These are phyloP conservation scores for Epinephelus moara DNA, from an alignment of 2,113 vertebrate genomes.

Conservation along the genomic window DNA sequence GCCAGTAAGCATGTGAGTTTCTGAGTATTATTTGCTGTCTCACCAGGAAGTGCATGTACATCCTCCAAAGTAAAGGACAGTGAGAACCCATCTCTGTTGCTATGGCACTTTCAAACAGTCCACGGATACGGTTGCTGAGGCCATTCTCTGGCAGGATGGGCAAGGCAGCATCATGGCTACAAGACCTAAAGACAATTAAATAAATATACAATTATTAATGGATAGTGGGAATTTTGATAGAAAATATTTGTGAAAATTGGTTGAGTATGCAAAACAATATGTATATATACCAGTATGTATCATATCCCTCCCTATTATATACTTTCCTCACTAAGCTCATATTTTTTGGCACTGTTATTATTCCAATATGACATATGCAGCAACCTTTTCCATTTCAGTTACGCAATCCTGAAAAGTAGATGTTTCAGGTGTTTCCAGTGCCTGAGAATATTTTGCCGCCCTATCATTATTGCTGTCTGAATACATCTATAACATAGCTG, in stretches of 20 bases:
- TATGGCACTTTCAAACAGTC: constrained; percentile 90
- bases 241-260: not conserved
- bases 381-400: not conserved
- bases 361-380: not conserved
- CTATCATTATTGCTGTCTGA: too few relatives aligned
- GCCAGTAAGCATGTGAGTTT: not conserved
- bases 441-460: too few relatives aligned
- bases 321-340: too few relatives aligned
- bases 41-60: constrained; percentile 95
- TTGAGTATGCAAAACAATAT: too few relatives aligned
- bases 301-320: too few relatives aligned
- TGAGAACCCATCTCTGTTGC: constrained; percentile 86
- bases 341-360: too few relatives aligned
- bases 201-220: not conserved
- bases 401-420: not conserved
- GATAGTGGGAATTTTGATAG: not conserved
- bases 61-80: constrained; percentile 95
- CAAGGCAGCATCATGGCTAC: constrained; percentile 80
- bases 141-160: constrained; percentile 91
- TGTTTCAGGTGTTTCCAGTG: not conserved
- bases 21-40: constrained; percentile 53
- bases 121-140: constrained; percentile 90
- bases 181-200: constrained; percentile 80
- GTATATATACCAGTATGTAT: not conserved
- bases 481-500: too few relatives aligned